A percentile compares a stretch with the other conserved stretches of the same genome.
These are phyloP conservation scores for Hypotaenidia philippensis DNA, from an alignment of 2,797 vertebrate species.

Conservation along the genomic window DNA sequence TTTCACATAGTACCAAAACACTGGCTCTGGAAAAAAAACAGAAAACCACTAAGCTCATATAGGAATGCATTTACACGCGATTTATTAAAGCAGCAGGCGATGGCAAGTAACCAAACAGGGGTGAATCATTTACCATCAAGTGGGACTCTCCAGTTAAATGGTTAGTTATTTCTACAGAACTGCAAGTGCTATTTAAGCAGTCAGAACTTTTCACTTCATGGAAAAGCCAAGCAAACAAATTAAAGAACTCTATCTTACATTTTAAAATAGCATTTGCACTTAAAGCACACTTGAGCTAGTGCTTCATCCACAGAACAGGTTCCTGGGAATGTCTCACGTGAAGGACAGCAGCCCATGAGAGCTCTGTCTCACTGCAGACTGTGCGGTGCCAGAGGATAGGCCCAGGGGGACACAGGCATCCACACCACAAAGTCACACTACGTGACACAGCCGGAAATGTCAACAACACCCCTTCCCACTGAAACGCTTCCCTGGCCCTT, in stretches of 20 bases:
- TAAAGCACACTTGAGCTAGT: conserved; percentile 19
- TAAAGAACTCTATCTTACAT: neutral
- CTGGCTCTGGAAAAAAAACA: conserved; percentile 74
- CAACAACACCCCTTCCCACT: neutral
- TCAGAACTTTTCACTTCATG: neutral
- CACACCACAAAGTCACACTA: neutral
- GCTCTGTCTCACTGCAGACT: neutral
- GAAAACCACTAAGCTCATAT: neutral
- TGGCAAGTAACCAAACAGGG: neutral
- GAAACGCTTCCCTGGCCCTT: neutral
- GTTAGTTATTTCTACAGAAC: conserved; percentile 30
- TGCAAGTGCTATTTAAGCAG: neutral
- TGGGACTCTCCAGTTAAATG: conserved; percentile 5
- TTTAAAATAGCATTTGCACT: conserved; percentile 9
- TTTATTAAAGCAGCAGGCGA: neutral
- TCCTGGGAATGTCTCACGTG: neutral
- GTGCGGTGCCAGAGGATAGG: neutral
- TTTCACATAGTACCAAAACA: conserved; percentile 96
- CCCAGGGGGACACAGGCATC: neutral
- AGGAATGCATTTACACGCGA: neutral
- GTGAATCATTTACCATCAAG: neutral
- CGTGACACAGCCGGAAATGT: no score
- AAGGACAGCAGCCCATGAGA: neutral
- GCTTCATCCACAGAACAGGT: neutral
- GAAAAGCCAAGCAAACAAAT: neutral